Evolutionary conservation across 1,140 invertebrate genomes (phyloP), one percentile per base, ranked within the genome.

Genomic region (Delia radicum): DNA sequence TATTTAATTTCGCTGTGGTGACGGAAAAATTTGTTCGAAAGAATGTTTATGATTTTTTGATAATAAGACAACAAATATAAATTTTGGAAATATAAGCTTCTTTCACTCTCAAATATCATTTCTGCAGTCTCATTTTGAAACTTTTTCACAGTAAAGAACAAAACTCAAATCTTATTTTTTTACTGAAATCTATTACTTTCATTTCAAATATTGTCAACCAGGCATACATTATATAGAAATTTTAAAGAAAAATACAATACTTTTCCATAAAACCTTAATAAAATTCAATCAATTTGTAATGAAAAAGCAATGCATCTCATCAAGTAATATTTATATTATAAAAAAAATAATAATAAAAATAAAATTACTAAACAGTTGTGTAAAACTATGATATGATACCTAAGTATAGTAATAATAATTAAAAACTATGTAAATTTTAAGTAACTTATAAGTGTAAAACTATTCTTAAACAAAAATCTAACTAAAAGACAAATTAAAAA

Each of bases 331-430:
- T 3, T 55, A 55, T 55, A 21, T 21, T 21, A 55, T 1, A 21
- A 55, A 55, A 18, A 3, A 21, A 55, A 55, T 55, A 5, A 55
- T 3, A 37, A 21, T 21, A 55, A 55, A 55, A 21, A 48, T 55
- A 37, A 37, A 37, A 37, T 3, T 37, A 55, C 5, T n/a, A 48
- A 7, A 24, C 18, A 55, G 21, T 55, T 55, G 46, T 55, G 48
- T 55, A 55, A 55, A 55, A 55, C 48, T 55, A 55, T 18, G 48
- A 55, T 55, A 55, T 55, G 48, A 55, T 55, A 55, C 48, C 48
- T 55, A 55, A 55, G 48, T 18, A 21, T 55, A 55, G 48, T 55
- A 21, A 55, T 55, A 55, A 18, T 55, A 21, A n/a, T n/a, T n/a
- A n/a, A n/a, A 55, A 55, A 55, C 48, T 55, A 55, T 55, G 48